Conservation (phyloP, 2,888 invertebrate genomes). For the Dryadula phaetusa region DNA sequence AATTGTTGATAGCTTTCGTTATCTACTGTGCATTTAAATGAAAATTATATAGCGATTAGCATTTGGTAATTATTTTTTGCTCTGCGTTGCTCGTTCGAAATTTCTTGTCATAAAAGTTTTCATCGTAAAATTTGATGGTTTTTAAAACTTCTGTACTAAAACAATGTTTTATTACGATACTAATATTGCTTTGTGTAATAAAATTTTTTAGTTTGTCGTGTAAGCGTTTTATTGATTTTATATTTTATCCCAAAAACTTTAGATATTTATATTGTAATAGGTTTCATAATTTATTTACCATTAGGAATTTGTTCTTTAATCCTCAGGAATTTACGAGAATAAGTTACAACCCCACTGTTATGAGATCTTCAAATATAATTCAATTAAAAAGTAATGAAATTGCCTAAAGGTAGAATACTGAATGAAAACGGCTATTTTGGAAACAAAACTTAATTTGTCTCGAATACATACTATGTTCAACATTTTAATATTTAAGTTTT, state of each 20-base stretch:
- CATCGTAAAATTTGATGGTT: slow-evolving; percentile 37
- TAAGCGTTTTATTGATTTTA: slow-evolving; percentile 20
- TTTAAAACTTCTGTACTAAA: slow-evolving; percentile 38
- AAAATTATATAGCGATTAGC: slow-evolving; percentile 50
- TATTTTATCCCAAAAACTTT: slow-evolving; percentile 11
- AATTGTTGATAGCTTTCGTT: slow-evolving; percentile 7
- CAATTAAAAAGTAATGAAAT: slow-evolving; percentile 18
- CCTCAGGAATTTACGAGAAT: background rate
- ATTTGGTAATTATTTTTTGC: slow-evolving; percentile 51
- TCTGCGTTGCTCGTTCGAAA: slow-evolving; percentile 38
- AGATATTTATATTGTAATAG: slow-evolving; percentile 4
- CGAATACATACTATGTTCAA: background rate
- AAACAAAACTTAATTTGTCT: slow-evolving; percentile 9
- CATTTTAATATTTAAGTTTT: slow-evolving; percentile 4
- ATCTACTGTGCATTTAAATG: slow-evolving; percentile 48
- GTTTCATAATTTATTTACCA: background rate
- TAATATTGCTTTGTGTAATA: slow-evolving; percentile 20
- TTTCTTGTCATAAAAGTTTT: slow-evolving; percentile 34
- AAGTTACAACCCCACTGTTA: background rate
- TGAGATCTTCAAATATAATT: background rate
- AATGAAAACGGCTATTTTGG: slow-evolving; percentile 3
- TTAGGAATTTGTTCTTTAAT: background rate
- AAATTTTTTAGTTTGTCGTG: slow-evolving; percentile 24
- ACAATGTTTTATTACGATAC: slow-evolving; percentile 37
- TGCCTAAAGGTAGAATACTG: slow-evolving; percentile 20